Percentiles rank a stretch among this genome's conserved stretches.
phyloP scores from a whole-genome alignment of 2,888 invertebrate species.

The Mimachlamys varia region DNA sequence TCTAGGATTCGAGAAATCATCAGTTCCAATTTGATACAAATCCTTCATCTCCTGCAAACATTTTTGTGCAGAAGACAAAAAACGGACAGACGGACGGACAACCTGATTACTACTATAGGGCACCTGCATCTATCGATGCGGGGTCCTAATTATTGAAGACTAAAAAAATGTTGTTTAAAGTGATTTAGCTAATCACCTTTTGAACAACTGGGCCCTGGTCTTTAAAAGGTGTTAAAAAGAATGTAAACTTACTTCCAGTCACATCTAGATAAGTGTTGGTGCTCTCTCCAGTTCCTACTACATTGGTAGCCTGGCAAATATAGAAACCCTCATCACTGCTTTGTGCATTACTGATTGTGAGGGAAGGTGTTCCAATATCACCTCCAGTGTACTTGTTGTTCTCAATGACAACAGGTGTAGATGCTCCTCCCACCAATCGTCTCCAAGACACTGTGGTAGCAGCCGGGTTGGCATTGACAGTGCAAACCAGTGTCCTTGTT shows the following conservation, averaged over 20 bases:
- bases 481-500: conserved; percentile 27
- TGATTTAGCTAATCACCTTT: too few species aligned
- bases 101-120: too few species aligned
- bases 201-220: too few species aligned
- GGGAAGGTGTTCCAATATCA: conserved; percentile 40
- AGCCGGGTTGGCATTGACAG: conserved; percentile 36
- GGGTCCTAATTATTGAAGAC: too few species aligned
- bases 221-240: too few species aligned
- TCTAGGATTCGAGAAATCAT: too few species aligned
- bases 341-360: conserved; percentile 44
- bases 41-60: too few species aligned
- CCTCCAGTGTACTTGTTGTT: conserved; percentile 42
- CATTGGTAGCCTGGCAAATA: conserved; percentile 44
- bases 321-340: conserved; percentile 44
- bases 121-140: too few species aligned
- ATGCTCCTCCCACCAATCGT: conserved; percentile 29
- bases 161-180: too few species aligned
- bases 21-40: too few species aligned
- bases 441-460: conserved; percentile 39
- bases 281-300: conserved; percentile 42
- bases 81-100: too few species aligned
- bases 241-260: background rate
- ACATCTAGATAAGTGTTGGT: conserved; percentile 42
- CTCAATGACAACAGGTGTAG: conserved; percentile 12
- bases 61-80: too few species aligned